phyloP scores from a whole-genome alignment of 2,797 vertebrate species.

The Cyprinella venusta region DNA sequence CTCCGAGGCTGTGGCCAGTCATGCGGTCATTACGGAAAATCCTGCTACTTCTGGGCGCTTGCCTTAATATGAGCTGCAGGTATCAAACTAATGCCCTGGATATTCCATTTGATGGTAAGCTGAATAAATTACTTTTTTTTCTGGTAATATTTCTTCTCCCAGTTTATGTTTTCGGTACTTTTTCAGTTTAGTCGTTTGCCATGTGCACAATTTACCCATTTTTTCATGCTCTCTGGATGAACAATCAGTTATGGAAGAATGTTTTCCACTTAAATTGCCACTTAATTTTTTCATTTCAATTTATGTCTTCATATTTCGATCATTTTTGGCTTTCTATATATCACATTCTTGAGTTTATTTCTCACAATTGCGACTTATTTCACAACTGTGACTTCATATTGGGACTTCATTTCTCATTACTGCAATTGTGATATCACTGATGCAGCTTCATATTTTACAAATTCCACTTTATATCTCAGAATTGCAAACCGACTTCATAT shows the following conservation, averaged over 20 bases:
- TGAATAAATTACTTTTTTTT: neutral
- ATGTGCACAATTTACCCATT: conserved; percentile 1
- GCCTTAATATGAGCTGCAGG: conserved; percentile 70
- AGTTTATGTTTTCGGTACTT: neutral
- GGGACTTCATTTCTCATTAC: too few species aligned
- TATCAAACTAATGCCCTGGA: conserved; percentile 66
- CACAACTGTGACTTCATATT: too few species aligned
- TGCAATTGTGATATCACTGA: too few species aligned
- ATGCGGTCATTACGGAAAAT: conserved; percentile 72
- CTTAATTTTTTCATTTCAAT: neutral
- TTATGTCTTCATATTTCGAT: neutral
- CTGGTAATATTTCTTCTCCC: neutral
- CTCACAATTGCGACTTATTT: neutral
- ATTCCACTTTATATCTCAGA: neutral
- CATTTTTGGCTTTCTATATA: neutral
- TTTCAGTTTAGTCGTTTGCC: conserved; percentile 4
- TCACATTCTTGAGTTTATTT: neutral
- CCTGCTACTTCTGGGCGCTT: conserved; percentile 59
- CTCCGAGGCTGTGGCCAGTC: conserved; percentile 60
- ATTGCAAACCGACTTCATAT: neutral
- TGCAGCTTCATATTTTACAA: neutral
- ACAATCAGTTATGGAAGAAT: neutral
- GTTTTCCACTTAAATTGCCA: neutral
- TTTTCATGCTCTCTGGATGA: neutral
- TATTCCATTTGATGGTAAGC: conserved; percentile 81